A percentile compares a stretch with the other conserved stretches of the same genome.
Evolutionary conservation across 2,888 invertebrate genomes (phyloP).

Genomic region (Julus scanicus): DNA sequence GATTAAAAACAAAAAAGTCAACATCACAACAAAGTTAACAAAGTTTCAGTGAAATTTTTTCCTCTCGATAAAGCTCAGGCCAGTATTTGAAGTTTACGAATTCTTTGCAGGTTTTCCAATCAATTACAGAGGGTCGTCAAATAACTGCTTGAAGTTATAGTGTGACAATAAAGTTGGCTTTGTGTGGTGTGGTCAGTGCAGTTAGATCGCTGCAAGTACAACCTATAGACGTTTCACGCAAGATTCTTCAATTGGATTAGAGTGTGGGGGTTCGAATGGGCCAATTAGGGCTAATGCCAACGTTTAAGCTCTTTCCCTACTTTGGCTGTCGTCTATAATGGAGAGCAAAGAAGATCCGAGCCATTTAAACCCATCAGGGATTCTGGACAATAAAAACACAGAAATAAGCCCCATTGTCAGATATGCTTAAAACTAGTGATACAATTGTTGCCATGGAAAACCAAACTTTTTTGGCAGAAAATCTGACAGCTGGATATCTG

Average conservation of each 20-base stretch:
- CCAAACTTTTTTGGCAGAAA: background rate
- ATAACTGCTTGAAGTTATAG: conserved; percentile 28
- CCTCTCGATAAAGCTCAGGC: no score
- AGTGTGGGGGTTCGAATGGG: conserved; percentile 21
- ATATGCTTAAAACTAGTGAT: conserved; percentile 14
- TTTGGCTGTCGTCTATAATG: conserved; percentile 39
- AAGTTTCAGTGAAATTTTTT: no score
- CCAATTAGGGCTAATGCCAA: conserved; percentile 35
- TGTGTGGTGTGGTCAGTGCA: background rate
- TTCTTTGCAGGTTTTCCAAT: conserved; percentile 16
- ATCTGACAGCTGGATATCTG: background rate
- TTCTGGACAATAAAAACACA: conserved; percentile 23
- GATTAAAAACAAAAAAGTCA: no score
- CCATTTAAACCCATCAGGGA: conserved; percentile 39
- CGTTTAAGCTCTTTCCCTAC: conserved; percentile 39
- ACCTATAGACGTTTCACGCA: background rate
- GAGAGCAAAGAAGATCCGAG: conserved; percentile 15
- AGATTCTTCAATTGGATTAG: conserved; percentile 6
- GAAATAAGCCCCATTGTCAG: conserved; percentile 26
- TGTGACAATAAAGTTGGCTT: conserved; percentile 40
- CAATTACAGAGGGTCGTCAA: conserved; percentile 10
- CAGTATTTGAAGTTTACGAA: background rate
- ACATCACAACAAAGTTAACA: no score
- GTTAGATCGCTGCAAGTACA: background rate
- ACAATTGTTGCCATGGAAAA: conserved; percentile 6